A percentile compares a stretch with the other conserved stretches of the same genome.
Conservation (phyloP, 2,888 invertebrate species). For the Aporophyla lueneburgensis region DNA sequence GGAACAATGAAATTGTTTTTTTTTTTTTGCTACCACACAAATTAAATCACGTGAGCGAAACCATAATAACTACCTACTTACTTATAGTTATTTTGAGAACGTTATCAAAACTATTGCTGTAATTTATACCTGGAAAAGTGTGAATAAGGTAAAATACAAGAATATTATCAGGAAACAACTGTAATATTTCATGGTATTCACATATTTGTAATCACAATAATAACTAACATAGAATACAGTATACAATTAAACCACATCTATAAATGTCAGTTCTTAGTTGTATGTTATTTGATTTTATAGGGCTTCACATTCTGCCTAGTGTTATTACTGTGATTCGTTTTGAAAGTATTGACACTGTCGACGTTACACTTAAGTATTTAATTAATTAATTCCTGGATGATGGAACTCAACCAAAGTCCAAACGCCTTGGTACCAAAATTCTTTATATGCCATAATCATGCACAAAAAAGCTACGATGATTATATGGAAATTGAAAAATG, state of each 20-base stretch:
- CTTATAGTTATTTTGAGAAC: not conserved
- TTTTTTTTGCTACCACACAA: not conserved
- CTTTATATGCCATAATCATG: not conserved
- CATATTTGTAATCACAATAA: not conserved
- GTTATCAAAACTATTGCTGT: not conserved
- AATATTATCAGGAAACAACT: conserved; percentile 40
- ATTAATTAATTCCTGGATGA: not conserved
- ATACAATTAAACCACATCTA: not conserved
- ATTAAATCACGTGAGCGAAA: not conserved
- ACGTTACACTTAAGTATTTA: not conserved
- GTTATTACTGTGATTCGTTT: not conserved
- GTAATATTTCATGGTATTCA: conserved; percentile 32
- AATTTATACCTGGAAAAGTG: conserved; percentile 13
- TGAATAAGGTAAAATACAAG: conserved; percentile 52
- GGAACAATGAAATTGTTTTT: no score
- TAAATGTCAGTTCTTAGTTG: not conserved
- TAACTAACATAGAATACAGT: conserved; percentile 17
- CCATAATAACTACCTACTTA: no score
- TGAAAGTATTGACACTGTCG: not conserved
- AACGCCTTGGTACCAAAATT: not conserved
- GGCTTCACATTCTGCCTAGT: conserved; percentile 15
- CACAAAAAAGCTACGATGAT: not conserved
- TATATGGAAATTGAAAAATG: not conserved
- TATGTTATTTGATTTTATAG: conserved; percentile 17
- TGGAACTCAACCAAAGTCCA: no score